phyloP scores from a whole-genome alignment of 2,113 vertebrate species.

The Columba livia region DNA sequence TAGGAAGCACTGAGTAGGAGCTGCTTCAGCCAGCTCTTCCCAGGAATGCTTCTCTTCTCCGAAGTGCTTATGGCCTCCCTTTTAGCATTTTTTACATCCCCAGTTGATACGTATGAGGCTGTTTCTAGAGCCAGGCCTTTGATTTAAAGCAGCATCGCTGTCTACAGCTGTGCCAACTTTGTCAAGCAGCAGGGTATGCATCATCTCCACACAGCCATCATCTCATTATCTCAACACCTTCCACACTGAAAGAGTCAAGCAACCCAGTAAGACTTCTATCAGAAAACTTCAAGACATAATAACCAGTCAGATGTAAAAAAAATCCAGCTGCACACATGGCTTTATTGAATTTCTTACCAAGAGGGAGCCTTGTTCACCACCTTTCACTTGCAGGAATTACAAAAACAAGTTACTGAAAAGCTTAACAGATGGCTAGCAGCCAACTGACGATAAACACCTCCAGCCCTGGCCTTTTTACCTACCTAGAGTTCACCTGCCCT shows the following conservation, averaged over 20 bases:
- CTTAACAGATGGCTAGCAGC: neutral
- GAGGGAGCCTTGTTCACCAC: neutral
- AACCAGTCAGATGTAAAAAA: neutral
- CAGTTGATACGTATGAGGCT: neutral
- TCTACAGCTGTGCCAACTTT: neutral
- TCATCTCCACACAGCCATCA: neutral
- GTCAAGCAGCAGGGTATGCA: neutral
- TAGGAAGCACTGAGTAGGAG: neutral
- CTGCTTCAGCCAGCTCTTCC: neutral
- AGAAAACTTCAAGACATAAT: neutral
- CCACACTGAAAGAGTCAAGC: neutral
- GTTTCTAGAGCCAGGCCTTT: neutral
- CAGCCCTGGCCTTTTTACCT: neutral
- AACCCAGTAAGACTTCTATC: neutral
- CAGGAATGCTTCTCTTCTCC: neutral
- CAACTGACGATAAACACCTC: neutral
- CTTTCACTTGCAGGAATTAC: neutral
- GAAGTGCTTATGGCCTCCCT: neutral
- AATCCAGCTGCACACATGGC: neutral
- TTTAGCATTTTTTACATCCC: neutral
- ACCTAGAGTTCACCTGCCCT: neutral
- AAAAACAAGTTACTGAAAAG: neutral
- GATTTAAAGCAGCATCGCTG: accelerated
- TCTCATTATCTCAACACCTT: neutral
- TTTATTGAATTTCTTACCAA: neutral